Evolutionary conservation across 2,797 vertebrate genomes (phyloP).

Genomic region (Gambelia wislizenii): DNA sequence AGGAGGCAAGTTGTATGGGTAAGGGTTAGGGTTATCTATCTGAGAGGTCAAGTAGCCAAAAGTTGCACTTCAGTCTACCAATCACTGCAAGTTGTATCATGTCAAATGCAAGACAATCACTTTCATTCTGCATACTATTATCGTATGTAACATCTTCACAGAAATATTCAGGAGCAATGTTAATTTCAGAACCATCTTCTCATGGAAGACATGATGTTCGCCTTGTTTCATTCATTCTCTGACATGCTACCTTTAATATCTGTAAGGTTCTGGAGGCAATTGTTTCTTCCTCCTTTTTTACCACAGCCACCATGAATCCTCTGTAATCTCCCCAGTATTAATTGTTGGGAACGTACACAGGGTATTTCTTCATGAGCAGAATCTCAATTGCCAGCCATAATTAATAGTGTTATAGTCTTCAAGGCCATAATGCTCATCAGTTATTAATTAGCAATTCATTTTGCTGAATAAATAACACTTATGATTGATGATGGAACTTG

Average conservation of each 20-base stretch:
- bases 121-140: conserved; percentile 30
- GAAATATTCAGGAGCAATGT: conserved; percentile 12
- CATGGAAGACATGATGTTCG: rapidly evolving
- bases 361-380: conserved; percentile 85
- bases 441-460: conserved; percentile 99
- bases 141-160: background rate
- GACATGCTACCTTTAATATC: conserved; percentile 55
- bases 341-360: conserved; percentile 86
- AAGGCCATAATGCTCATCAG: conserved; percentile 99
- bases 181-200: background rate
- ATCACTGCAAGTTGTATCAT: background rate
- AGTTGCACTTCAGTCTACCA: conserved; percentile 38
- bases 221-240: background rate
- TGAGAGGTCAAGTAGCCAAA: too few relatives aligned
- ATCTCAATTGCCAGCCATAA: conserved; percentile 92
- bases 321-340: conserved; percentile 79
- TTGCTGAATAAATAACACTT: conserved; percentile 99
- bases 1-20: background rate
- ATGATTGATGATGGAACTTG: conserved; percentile 99
- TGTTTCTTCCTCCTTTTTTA: conserved; percentile 67
- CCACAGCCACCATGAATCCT: conserved; percentile 82
- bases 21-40: too few relatives aligned
- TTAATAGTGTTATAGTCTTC: conserved; percentile 96
- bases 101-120: conserved; percentile 39
- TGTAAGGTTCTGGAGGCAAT: conserved; percentile 72